Base-by-base conservation (phyloP, 2,888 invertebrate species). In the Parnassius orleans region DNA sequence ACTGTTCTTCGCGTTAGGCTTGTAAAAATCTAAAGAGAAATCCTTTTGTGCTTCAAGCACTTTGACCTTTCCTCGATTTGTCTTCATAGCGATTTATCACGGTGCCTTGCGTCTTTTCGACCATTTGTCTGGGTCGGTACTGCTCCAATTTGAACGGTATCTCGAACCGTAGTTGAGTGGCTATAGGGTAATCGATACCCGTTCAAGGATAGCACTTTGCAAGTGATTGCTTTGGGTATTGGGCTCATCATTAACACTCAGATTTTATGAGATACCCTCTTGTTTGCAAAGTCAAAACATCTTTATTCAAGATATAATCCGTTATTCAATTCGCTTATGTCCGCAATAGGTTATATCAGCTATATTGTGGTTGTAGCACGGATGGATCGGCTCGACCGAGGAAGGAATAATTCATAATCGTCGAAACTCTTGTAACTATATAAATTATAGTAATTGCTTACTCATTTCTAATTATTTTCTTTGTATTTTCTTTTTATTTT, bases 21-120 rank as follows among this genome's bases (percentile, higher is more conserved):
- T 14, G 12, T 50, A 11, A 44, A 44, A 10, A 44, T 10, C 44
- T 3, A 11, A 11, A 11, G 44, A 10, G 50, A 50, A 19, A 50
- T 19, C 15, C 19, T 50, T 50, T 14, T n/a, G 14, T 14, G 7
- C 15, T 19, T 15, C 14, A 50, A 19, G 14, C 9, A 19, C 19
- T 15, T 50, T 50, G 50, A 50, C 50, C 50, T 15, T 12, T 12
- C n/a, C 33, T 52, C 46, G 24, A 53, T 53, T 53, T 33, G 33
- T 53, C 58, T 46, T 43, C n/a, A 9, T 5, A 14, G 10, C 52
- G 24, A 59, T 59, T 46, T 52, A 59, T 53, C 46, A 52, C n/a
- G 53, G 10, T 51, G 11, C 46, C 52, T 52, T 52, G n/a, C 24
- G 33, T 46, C 47, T 48, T 48, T n/a, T 50, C 48, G 43, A 51